Conservation (phyloP, 2,113 vertebrate species). For the Pachyramphus minor region DNA sequence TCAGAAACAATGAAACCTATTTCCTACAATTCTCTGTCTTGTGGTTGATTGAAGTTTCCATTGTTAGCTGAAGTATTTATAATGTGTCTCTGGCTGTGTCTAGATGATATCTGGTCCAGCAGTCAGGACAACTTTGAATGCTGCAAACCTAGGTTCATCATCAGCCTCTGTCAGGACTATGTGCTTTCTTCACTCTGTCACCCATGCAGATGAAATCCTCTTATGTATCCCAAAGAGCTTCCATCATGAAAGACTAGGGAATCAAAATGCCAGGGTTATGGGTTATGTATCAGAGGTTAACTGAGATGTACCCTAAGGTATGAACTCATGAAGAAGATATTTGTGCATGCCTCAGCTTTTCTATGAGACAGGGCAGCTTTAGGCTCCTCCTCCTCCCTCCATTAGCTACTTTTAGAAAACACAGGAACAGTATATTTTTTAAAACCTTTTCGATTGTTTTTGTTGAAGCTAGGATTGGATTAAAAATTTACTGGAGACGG, state of each 20-base stretch:
- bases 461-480: neutral
- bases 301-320: neutral
- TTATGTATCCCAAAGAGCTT: neutral
- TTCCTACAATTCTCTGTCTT: neutral
- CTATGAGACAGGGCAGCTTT: neutral
- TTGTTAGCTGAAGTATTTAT: neutral
- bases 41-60: neutral
- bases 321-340: neutral
- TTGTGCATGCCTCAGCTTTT: neutral
- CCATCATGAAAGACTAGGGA: neutral
- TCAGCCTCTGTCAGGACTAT: neutral
- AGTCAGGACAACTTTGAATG: neutral
- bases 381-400: neutral
- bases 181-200: neutral
- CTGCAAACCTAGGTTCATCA: neutral
- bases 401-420: neutral
- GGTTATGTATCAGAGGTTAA: neutral
- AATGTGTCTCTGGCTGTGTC: neutral
- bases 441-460: neutral
- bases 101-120: neutral
- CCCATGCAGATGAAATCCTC: neutral
- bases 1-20: neutral
- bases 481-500: neutral
- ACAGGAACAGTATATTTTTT: rapidly evolving
- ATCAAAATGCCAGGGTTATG: neutral